These are phyloP conservation scores for Camponotus pennsylvanicus DNA, from an alignment of 1,140 invertebrate genomes.

Conservation along the genomic window DNA sequence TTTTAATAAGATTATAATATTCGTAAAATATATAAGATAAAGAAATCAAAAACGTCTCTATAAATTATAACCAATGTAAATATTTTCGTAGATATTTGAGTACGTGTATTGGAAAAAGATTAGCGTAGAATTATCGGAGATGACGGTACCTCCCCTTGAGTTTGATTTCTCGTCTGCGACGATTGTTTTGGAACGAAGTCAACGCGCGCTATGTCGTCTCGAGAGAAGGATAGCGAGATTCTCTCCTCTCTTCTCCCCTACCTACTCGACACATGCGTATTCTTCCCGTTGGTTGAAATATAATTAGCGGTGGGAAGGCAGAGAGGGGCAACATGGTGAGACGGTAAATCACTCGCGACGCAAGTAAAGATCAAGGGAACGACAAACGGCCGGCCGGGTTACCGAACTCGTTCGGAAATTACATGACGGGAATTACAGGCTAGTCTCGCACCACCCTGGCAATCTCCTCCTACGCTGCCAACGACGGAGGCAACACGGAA, in stretches of 20 bases:
- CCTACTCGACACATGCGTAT: slow-evolving; percentile 21
- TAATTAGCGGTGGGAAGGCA: slow-evolving; percentile 60
- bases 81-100: background rate
- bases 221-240: background rate
- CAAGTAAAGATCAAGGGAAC: slow-evolving; percentile 68
- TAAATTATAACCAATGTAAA: background rate
- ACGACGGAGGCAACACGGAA: slow-evolving; percentile 8
- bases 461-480: background rate
- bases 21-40: background rate
- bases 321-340: slow-evolving; percentile 30
- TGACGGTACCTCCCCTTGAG: background rate
- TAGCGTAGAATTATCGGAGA: background rate
- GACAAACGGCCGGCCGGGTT: slow-evolving; percentile 56
- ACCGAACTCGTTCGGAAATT: slow-evolving; percentile 61
- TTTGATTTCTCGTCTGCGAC: background rate
- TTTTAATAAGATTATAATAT: background rate
- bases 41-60: background rate
- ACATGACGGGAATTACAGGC: slow-evolving; percentile 58
- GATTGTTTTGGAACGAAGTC: slow-evolving; percentile 10
- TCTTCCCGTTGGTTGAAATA: slow-evolving; percentile 60
- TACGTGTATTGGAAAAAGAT: no score
- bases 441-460: slow-evolving; percentile 34
- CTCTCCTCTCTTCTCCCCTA: background rate
- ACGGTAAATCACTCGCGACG: slow-evolving; percentile 66
- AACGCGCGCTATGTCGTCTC: background rate